These are phyloP conservation scores for Lasiurus borealis DNA, from an alignment of 2,113 vertebrate species.

Conservation along the genomic window DNA sequence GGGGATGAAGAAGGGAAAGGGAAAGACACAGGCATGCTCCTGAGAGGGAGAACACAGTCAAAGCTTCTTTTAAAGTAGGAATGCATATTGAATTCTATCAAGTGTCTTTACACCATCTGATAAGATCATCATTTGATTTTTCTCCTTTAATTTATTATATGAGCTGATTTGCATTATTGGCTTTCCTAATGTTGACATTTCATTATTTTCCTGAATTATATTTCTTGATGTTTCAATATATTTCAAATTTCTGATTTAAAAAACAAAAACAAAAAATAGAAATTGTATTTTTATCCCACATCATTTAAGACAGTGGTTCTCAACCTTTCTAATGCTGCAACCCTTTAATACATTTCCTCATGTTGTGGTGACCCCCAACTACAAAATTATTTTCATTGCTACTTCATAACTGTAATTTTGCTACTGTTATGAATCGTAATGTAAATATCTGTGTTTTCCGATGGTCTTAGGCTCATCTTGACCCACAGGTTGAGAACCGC, in stretches of 20 bases:
- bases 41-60: not conserved
- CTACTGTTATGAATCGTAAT: too few species aligned
- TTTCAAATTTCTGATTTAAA: not conserved
- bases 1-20: not conserved
- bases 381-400: too few species aligned
- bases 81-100: not conserved
- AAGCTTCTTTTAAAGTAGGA: conserved; percentile 26
- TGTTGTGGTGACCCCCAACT: too few species aligned
- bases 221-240: conserved; percentile 12
- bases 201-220: not conserved
- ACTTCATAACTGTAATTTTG: too few species aligned
- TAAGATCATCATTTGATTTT: not conserved
- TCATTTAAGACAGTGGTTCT: not conserved
- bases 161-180: not conserved
- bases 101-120: not conserved
- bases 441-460: too few species aligned
- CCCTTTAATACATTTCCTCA: too few species aligned
- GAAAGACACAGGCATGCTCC: not conserved
- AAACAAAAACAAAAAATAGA: not conserved
- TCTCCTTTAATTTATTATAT: not conserved
- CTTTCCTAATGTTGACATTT: conserved; percentile 7
- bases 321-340: too few species aligned
- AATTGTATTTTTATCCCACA: not conserved
- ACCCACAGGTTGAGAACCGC: too few species aligned
- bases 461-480: too few species aligned